Conservation (phyloP, 2,888 invertebrate genomes). For the Diachrysia chrysitis region DNA sequence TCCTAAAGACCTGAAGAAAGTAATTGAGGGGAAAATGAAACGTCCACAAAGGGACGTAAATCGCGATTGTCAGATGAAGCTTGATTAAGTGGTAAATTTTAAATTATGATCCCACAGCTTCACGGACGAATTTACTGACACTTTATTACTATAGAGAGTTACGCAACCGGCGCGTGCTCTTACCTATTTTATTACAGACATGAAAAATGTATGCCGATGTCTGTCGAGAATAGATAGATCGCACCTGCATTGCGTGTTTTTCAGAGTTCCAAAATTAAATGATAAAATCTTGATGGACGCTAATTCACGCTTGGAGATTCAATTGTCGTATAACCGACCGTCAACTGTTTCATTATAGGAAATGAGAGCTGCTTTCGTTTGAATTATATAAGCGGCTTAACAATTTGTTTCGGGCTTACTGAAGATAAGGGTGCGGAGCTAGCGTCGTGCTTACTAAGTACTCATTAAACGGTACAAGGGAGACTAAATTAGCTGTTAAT, state of each 20-base stretch:
- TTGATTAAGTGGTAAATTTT: conserved; percentile 88
- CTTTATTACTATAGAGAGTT: conserved; percentile 47
- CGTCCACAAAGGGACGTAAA: conserved; percentile 76
- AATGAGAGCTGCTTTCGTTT: conserved; percentile 30
- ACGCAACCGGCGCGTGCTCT: conserved; percentile 1
- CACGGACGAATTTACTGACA: conserved; percentile 56
- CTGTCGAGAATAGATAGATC: conserved; percentile 57
- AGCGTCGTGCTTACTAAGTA: conserved; percentile 14
- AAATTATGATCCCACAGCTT: conserved; percentile 77
- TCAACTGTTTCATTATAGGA: conserved; percentile 24
- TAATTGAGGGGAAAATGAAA: conserved; percentile 82
- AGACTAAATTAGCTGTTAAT: conserved; percentile 24
- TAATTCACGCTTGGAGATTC: conserved; percentile 33
- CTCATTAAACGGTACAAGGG: conserved; percentile 32
- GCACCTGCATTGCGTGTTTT: conserved; percentile 67
- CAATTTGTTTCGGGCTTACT: conserved; percentile 16
- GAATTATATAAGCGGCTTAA: conserved; percentile 18
- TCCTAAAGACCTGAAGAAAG: conserved; percentile 72
- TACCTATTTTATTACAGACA: conserved; percentile 62
- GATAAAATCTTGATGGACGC: conserved; percentile 50
- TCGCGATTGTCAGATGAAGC: conserved; percentile 81
- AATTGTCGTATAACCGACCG: conserved; percentile 34
- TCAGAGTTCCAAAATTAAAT: conserved; percentile 36
- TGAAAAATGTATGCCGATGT: conserved; percentile 65
- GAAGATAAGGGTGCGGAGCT: background rate